These are phyloP conservation scores for Hippopotamyrus pictus DNA, from an alignment of 2,797 vertebrate species.

Conservation along the genomic window DNA sequence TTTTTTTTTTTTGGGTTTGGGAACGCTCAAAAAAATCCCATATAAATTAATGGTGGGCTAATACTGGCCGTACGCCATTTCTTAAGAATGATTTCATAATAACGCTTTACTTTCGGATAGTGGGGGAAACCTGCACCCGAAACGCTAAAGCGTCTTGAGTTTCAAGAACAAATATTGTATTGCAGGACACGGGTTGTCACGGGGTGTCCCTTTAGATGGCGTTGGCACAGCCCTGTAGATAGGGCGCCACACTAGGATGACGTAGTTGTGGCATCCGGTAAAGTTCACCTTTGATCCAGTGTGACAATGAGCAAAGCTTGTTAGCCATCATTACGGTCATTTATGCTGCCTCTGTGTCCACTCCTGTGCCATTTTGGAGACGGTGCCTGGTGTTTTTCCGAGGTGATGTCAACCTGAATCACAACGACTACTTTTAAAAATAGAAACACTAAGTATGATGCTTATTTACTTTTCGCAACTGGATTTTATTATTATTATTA, in stretches of 20 bases:
- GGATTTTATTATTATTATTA: neutral
- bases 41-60: neutral
- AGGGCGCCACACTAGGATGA: neutral
- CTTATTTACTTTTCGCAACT: neutral
- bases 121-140: neutral
- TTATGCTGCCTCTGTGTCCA: neutral
- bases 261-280: neutral
- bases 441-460: neutral
- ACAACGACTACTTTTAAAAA: neutral
- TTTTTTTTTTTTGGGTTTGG: neutral
- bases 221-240: neutral
- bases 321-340: neutral
- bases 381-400: neutral
- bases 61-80: neutral
- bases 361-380: neutral
- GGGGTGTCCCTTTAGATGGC: neutral
- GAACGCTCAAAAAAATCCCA: neutral
- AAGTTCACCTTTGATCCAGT: neutral
- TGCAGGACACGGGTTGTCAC: neutral
- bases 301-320: neutral
- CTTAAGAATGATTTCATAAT: neutral
- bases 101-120: neutral
- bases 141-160: neutral
- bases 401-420: neutral
- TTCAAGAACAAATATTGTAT: neutral